Evolutionary conservation across 2,888 invertebrate genomes (phyloP).

Genomic region (Marronus borbonicus): DNA sequence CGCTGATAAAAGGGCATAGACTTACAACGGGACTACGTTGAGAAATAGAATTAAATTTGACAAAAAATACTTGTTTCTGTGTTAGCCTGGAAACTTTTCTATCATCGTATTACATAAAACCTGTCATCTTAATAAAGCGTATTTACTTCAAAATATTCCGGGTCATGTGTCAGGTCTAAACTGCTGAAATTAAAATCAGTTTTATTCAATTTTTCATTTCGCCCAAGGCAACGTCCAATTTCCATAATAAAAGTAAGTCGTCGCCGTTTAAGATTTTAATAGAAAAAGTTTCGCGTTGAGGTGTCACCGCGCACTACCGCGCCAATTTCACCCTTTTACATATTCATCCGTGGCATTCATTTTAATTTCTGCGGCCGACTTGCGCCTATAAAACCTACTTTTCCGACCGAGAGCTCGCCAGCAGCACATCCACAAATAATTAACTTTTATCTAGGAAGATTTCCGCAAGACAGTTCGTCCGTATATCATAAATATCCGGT

Average conservation of each 20-base stretch:
- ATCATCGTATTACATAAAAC: no score
- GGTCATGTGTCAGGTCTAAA: background rate
- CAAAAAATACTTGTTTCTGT: no score
- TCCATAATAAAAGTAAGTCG: conserved; percentile 42
- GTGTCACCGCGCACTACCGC: conserved; percentile 10
- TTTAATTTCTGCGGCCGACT: conserved; percentile 4
- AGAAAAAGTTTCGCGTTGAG: conserved; percentile 33
- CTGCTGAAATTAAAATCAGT: conserved; percentile 20
- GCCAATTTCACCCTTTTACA: conserved; percentile 14
- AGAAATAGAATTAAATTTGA: no score
- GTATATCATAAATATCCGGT: conserved; percentile 38
- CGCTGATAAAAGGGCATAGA: no score
- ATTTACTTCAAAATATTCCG: background rate
- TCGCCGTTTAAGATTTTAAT: conserved; percentile 36
- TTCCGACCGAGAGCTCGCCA: background rate
- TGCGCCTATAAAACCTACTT: conserved; percentile 4
- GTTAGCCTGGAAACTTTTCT: no score
- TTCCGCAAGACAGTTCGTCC: conserved; percentile 27
- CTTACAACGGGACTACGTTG: no score
- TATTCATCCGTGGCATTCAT: conserved; percentile 18
- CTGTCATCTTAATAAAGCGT: background rate
- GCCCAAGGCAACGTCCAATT: conserved; percentile 23
- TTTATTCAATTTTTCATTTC: conserved; percentile 35
- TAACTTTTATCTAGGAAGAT: conserved; percentile 33
- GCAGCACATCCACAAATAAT: conserved; percentile 22